phyloP scores from a whole-genome alignment of 35 echinoderm and acorn worm genomes.

The Apostichopus parvimensis region DNA sequence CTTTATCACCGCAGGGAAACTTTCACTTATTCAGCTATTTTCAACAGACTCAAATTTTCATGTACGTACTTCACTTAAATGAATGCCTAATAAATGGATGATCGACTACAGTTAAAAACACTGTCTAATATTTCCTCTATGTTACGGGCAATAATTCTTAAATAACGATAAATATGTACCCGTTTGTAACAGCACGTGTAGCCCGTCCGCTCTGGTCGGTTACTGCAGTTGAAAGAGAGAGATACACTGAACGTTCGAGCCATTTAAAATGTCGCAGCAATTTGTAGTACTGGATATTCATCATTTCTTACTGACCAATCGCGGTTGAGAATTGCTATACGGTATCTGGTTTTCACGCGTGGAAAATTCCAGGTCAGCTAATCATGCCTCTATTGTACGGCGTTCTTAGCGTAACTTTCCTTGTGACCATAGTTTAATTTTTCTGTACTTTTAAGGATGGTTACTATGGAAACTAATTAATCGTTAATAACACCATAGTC shows the following conservation, averaged over 20 bases:
- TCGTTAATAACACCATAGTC: no score
- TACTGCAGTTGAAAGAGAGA: not conserved
- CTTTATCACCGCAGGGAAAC: no score
- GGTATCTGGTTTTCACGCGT: not conserved
- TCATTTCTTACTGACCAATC: not conserved
- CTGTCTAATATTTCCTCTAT: no score
- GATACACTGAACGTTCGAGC: not conserved
- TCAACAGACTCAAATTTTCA: no score
- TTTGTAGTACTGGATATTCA: conserved; percentile 19
- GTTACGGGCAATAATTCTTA: no score
- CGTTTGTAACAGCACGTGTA: not conserved
- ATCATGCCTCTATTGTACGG: not conserved
- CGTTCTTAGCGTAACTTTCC: not conserved
- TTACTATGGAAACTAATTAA: no score
- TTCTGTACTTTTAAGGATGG: no score
- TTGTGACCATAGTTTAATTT: not conserved
- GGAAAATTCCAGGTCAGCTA: conserved; percentile 15
- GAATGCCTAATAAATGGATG: no score
- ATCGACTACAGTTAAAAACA: no score
- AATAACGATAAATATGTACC: no score
- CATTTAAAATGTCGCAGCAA: conserved; percentile 11
- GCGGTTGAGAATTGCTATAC: not conserved
- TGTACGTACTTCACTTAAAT: no score
- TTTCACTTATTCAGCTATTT: no score
- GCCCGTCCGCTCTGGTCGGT: not conserved